Conservation (phyloP, 2,797 vertebrate genomes). For the Epinephelus malabaricus region DNA sequence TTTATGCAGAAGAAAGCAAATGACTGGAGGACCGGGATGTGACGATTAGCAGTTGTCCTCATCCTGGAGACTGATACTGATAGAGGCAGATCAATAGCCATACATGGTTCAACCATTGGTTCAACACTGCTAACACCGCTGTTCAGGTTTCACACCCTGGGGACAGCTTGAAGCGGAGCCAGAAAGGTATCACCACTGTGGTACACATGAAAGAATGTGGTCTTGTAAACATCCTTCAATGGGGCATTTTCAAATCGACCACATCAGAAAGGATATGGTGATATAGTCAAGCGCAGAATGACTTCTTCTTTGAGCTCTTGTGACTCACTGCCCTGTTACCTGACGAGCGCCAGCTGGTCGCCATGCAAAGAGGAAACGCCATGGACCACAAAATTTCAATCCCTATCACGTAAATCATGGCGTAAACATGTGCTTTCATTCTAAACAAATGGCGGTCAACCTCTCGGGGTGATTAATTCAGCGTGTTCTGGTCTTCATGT, state of each 20-base stretch:
- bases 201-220: slow-evolving; percentile 25
- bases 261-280: slow-evolving; percentile 44
- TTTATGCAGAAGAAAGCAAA: slow-evolving; percentile 32
- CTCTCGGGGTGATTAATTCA: slow-evolving; percentile 38
- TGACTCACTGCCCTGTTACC: slow-evolving; percentile 34
- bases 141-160: slow-evolving; percentile 48
- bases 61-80: slow-evolving; percentile 60
- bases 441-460: slow-evolving; percentile 39
- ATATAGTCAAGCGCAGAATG: slow-evolving; percentile 16
- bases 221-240: slow-evolving; percentile 54
- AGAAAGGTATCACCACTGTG: slow-evolving; percentile 36
- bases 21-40: slow-evolving; percentile 31
- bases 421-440: slow-evolving; percentile 42
- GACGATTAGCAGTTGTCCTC: slow-evolving; percentile 45
- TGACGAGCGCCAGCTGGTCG: slow-evolving; percentile 61
- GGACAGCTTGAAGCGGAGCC: slow-evolving; percentile 39
- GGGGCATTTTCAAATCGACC: slow-evolving; percentile 43
- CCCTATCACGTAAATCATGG: slow-evolving; percentile 41
- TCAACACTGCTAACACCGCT: slow-evolving; percentile 47
- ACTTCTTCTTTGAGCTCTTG: slow-evolving; percentile 37
- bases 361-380: slow-evolving; percentile 44
- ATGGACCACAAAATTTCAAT: slow-evolving; percentile 27
- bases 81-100: slow-evolving; percentile 58
- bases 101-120: slow-evolving; percentile 44
- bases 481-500: slow-evolving; percentile 21